Percentiles rank a stretch among this genome's conserved stretches.
These are phyloP conservation scores for Etheostoma cragini DNA, from an alignment of 2,113 vertebrate genomes.

Conservation along the genomic window DNA sequence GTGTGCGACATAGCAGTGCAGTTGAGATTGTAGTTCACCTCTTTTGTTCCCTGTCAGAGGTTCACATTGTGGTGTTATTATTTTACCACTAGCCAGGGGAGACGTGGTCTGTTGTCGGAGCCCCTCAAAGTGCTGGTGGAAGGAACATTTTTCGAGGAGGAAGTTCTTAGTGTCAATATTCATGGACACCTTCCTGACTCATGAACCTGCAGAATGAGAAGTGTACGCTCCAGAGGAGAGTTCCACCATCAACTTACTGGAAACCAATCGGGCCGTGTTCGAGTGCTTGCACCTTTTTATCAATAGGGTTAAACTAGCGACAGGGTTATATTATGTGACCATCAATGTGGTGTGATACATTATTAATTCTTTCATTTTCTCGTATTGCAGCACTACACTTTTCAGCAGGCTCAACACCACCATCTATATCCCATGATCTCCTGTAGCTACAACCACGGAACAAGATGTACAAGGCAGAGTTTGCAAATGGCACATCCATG, in stretches of 20 bases:
- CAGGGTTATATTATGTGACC: conserved; percentile 7
- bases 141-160: background rate
- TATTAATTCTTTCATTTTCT: conserved; percentile 21
- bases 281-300: conserved; percentile 4
- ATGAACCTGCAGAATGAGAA: conserved; percentile 7
- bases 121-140: background rate
- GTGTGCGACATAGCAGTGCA: background rate
- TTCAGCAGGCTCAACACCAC: background rate
- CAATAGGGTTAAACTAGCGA: background rate
- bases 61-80: background rate
- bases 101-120: background rate
- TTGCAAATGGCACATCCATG: background rate
- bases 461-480: background rate
- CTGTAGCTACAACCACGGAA: background rate
- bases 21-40: background rate
- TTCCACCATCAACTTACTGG: conserved; percentile 20
- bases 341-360: conserved; percentile 11
- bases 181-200: background rate
- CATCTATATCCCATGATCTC: conserved; percentile 3
- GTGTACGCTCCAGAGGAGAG: conserved; percentile 11
- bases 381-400: background rate
- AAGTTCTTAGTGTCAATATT: conserved; percentile 2
- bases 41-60: background rate
- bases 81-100: background rate
- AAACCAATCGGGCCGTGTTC: conserved; percentile 14